Evolutionary conservation across 2,113 vertebrate genomes (phyloP), one percentile per base, ranked within the genome.

Genomic region (Pelvicachromis taeniatus): DNA sequence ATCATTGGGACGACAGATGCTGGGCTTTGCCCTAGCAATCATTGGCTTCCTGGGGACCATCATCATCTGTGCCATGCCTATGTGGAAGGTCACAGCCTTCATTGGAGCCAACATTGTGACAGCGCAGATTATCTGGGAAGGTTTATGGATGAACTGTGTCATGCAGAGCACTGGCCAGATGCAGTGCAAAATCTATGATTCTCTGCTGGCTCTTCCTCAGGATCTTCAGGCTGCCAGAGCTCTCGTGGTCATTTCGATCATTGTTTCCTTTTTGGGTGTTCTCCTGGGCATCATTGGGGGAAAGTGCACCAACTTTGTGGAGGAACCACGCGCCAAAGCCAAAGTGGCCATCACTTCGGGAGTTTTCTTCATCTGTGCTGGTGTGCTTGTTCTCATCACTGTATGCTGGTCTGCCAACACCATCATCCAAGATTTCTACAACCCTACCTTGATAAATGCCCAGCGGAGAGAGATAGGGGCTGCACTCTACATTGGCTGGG

Each of bases 271-370:
- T 13, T 54, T 97, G 1, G 98, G 95, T 2, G 50, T 98, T 81
- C 23, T 98, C 73, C 53, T 98, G 9, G 95, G 96, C 0, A 84
- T 99, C 2, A 6, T 93, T 1, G 95, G 95, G 6, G 98, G 97
- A 55, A 98, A 99, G 90, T 99, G 98, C 93, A 99, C 98, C 93
- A 98, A 97, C 95, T 99, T 98, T 4, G 93, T 99, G 89, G 96
- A 97, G 63, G 93, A 97, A 0, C 84, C 92, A 17, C 17, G 1
- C 0, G 4, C 95, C 85, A 99, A 99, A 91, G 94, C 96, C 86
- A 97, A 95, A 88, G 94, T 97, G 93, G 96, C 97, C 90, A 96
- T 99, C 2, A 86, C 95, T 3, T 92, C 97, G 0, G 98, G 98
- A 0, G 29, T 96, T 23, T 31, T 97, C 75, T 98, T 99, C 95